A percentile compares a stretch with the other conserved stretches of the same genome.
phyloP scores from a whole-genome alignment of 2,888 invertebrate species.

The Ochropacha duplaris region DNA sequence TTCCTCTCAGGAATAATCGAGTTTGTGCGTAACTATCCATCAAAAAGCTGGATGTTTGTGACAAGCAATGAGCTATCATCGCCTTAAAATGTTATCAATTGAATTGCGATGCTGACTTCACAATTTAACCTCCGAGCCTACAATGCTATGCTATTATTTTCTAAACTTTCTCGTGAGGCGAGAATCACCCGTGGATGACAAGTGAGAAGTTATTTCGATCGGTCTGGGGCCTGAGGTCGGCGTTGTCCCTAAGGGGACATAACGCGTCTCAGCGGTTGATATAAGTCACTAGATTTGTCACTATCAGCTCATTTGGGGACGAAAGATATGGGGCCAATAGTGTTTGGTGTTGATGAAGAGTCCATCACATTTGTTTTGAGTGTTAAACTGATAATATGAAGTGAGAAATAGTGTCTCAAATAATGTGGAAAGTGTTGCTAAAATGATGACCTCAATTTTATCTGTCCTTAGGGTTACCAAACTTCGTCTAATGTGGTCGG shows the following conservation, averaged over 20 bases:
- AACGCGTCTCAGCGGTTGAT: not conserved
- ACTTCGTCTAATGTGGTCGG: too few relatives aligned
- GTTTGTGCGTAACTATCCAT: too few relatives aligned
- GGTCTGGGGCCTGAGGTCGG: conserved; percentile 14
- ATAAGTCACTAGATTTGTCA: conserved; percentile 20
- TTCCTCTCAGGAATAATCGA: too few relatives aligned
- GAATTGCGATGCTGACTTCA: not conserved
- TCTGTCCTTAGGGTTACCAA: too few relatives aligned
- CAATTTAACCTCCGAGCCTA: not conserved
- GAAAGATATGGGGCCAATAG: not conserved
- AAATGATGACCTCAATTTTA: too few relatives aligned
- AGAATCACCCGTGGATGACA: conserved; percentile 32
- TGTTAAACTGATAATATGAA: not conserved
- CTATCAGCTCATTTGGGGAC: conserved; percentile 11
- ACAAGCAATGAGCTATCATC: too few relatives aligned
- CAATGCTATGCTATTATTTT: not conserved
- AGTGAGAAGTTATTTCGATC: conserved; percentile 39
- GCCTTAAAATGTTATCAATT: too few relatives aligned
- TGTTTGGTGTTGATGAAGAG: not conserved
- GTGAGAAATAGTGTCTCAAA: too few relatives aligned
- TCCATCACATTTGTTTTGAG: not conserved
- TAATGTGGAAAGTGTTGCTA: too few relatives aligned
- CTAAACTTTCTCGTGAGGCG: conserved; percentile 17
- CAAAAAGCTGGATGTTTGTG: too few relatives aligned
- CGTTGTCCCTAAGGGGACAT: conserved; percentile 12